Evolutionary conservation across 1,140 invertebrate genomes (phyloP).

Genomic region (Mizuhopecten yessoensis): DNA sequence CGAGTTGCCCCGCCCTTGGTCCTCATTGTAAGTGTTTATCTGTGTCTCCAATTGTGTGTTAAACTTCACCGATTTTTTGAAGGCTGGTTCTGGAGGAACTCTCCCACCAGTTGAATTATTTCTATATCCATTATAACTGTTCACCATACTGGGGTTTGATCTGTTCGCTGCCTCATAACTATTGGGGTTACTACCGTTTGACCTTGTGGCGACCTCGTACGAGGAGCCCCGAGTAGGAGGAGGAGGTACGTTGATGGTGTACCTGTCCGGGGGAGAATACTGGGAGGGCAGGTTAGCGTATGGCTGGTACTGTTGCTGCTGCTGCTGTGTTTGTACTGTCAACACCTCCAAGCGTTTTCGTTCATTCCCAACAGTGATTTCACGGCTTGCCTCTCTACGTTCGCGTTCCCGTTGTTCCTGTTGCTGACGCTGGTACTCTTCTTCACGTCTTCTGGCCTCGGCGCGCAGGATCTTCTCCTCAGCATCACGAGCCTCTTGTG

Average conservation of each 20-base stretch:
- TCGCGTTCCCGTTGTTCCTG: conserved; percentile 71
- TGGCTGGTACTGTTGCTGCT: conserved; percentile 62
- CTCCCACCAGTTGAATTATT: conserved; percentile 47
- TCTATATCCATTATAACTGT: conserved; percentile 47
- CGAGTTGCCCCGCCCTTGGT: conserved; percentile 53
- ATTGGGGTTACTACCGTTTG: neutral
- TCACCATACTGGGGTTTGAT: conserved; percentile 45
- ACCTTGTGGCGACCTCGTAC: conserved; percentile 65
- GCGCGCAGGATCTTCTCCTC: conserved; percentile 75
- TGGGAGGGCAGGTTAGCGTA: conserved; percentile 73
- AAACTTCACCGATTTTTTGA: conserved; percentile 82
- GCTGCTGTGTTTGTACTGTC: conserved; percentile 60
- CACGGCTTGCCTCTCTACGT: conserved; percentile 72
- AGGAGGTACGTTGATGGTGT: conserved; percentile 67
- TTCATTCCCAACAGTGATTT: conserved; percentile 75
- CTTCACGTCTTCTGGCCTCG: conserved; percentile 74
- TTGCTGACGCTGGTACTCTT: conserved; percentile 73
- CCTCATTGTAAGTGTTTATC: conserved; percentile 70
- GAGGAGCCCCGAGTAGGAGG: conserved; percentile 77
- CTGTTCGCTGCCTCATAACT: conserved; percentile 23
- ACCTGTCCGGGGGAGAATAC: conserved; percentile 63
- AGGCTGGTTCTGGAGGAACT: conserved; percentile 56
- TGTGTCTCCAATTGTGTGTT: conserved; percentile 77
- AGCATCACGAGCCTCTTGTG: conserved; percentile 77
- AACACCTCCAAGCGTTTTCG: conserved; percentile 71